Percentiles rank a stretch among this genome's conserved stretches.
phyloP scores from a whole-genome alignment of 2,797 vertebrate genomes.

The Poecilia picta region DNA sequence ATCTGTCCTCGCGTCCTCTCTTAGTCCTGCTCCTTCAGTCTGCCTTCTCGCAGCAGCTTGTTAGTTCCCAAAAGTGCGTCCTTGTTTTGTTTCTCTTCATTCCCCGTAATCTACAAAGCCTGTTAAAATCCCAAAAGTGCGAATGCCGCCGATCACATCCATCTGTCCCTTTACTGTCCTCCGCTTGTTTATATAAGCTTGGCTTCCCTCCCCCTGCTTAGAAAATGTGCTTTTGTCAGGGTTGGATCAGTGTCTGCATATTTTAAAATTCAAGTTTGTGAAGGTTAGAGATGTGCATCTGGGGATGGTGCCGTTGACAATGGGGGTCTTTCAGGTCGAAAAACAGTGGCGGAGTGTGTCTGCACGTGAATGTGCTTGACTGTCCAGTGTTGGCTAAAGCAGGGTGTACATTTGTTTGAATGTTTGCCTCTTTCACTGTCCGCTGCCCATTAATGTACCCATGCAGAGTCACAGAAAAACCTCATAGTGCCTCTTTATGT shows the following conservation, averaged over 20 bases:
- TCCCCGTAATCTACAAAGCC: constrained; percentile 39
- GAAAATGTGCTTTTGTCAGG: constrained; percentile 53
- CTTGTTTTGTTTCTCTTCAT: constrained; percentile 32
- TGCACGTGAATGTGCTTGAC: constrained; percentile 68
- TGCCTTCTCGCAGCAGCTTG: constrained; percentile 27
- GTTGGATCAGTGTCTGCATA: constrained; percentile 76
- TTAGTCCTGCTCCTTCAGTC: constrained; percentile 40
- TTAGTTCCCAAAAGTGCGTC: constrained; percentile 53
- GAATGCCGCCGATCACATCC: constrained; percentile 46
- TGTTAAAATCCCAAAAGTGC: constrained; percentile 53
- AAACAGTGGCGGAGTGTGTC: constrained; percentile 74
- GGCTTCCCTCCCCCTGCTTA: constrained; percentile 53
- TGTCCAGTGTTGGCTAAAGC: constrained; percentile 71
- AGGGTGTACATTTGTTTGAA: constrained; percentile 71
- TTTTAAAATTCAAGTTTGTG: constrained; percentile 79
- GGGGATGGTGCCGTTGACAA: constrained; percentile 70
- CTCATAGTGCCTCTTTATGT: constrained; percentile 70
- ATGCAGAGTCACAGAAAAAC: constrained; percentile 59
- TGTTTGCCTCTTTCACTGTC: constrained; percentile 73
- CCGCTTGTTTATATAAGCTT: constrained; percentile 74
- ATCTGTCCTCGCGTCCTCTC: constrained; percentile 46
- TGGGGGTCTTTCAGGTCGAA: constrained; percentile 75
- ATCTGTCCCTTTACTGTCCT: constrained; percentile 51
- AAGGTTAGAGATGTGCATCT: constrained; percentile 74
- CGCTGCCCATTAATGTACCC: constrained; percentile 69